A percentile compares a stretch with the other conserved stretches of the same genome.
These are phyloP conservation scores for Chauna torquata DNA, from an alignment of 2,113 vertebrate genomes.

Conservation along the genomic window DNA sequence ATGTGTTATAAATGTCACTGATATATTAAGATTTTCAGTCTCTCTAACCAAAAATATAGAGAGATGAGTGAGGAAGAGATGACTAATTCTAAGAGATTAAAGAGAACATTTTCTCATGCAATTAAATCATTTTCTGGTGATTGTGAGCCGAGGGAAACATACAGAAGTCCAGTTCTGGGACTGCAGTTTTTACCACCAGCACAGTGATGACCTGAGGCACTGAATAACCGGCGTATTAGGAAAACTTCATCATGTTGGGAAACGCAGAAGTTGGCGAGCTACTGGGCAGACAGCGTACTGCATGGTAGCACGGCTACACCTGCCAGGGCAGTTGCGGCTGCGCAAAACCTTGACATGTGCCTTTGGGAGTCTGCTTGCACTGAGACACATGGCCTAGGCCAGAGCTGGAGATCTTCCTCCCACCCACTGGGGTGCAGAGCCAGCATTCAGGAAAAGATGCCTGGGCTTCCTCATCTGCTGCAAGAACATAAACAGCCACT, in stretches of 20 bases:
- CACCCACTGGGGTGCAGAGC: background rate
- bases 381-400: background rate
- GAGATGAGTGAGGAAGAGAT: slow-evolving; percentile 63
- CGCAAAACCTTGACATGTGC: background rate
- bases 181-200: background rate
- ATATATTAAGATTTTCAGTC: slow-evolving; percentile 82
- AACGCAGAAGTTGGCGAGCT: background rate
- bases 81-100: slow-evolving; percentile 74
- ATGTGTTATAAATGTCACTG: slow-evolving; percentile 85
- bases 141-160: slow-evolving; percentile 51
- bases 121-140: slow-evolving; percentile 62
- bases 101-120: slow-evolving; percentile 62
- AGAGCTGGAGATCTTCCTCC: background rate
- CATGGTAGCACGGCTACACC: too few relatives aligned
- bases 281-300: background rate
- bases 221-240: background rate
- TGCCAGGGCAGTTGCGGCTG: background rate
- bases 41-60: slow-evolving; percentile 77
- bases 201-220: background rate
- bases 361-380: background rate
- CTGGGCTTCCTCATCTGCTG: background rate
- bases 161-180: background rate
- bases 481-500: background rate
- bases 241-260: background rate
- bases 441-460: background rate